Evolutionary conservation across 2,113 vertebrate genomes (phyloP).

Genomic region (Natator depressus): DNA sequence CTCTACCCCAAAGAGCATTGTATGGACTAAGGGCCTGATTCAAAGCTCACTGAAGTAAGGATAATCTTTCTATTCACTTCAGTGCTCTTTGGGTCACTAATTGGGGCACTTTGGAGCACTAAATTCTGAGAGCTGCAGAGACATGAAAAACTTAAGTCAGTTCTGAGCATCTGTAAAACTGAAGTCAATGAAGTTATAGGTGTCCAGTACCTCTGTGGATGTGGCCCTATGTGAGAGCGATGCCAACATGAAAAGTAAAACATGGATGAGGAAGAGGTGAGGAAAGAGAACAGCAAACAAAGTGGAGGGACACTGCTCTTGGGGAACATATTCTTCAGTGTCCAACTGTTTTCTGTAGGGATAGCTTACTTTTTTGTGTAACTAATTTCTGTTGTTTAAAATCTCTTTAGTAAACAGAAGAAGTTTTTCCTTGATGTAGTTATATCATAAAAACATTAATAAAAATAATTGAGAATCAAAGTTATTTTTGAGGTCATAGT

Average conservation of each 20-base stretch:
- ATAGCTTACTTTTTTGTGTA: background rate
- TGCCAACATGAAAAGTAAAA: fast-evolving
- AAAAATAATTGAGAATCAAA: background rate
- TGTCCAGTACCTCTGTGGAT: background rate
- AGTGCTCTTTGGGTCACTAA: constrained; percentile 29
- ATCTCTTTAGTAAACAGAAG: background rate
- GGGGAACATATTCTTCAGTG: background rate
- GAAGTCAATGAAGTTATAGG: background rate
- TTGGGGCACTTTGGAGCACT: constrained; percentile 15
- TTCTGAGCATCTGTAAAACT: background rate
- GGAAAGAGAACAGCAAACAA: background rate
- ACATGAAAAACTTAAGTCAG: constrained; percentile 7
- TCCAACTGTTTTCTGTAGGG: background rate
- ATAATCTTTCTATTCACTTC: constrained; percentile 24
- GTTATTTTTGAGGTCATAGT: background rate
- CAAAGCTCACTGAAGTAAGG: constrained; percentile 31
- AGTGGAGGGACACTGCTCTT: background rate
- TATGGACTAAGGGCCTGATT: background rate
- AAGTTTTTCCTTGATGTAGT: background rate
- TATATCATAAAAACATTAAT: background rate
- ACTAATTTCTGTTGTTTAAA: background rate
- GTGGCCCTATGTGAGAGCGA: background rate
- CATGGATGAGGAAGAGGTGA: background rate
- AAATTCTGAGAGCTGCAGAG: constrained; percentile 5
- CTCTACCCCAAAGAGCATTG: constrained; percentile 15